Conservation (phyloP, 2,888 invertebrate species). For the Torymus tubicola region DNA sequence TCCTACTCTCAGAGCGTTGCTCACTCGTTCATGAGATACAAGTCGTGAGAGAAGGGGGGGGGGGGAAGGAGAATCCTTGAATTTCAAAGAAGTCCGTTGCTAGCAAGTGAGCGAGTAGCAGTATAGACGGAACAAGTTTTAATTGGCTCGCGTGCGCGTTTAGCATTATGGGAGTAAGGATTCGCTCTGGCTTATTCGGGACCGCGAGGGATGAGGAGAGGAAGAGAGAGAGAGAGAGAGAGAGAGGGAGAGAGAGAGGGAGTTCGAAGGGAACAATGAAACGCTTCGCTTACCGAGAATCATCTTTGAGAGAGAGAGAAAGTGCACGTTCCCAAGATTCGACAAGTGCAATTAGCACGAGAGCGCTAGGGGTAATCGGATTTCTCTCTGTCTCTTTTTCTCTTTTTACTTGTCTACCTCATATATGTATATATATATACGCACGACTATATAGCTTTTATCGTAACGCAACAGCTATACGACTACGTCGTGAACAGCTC, state of each 20-base stretch:
- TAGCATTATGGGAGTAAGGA: constrained; percentile 37
- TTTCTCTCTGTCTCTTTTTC: not conserved
- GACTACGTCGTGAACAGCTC: too few species aligned
- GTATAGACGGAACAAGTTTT: constrained; percentile 57
- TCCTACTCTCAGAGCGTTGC: too few species aligned
- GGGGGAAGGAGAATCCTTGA: too few species aligned
- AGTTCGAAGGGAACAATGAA: constrained; percentile 14
- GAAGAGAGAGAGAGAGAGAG: too few species aligned
- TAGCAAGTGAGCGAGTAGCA: not conserved
- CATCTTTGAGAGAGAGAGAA: constrained; percentile 19
- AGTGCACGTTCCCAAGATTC: constrained; percentile 20
- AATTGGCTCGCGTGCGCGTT: constrained; percentile 59
- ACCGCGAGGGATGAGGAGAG: too few species aligned
- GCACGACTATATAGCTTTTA: too few species aligned
- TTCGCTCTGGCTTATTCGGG: not conserved
- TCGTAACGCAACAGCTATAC: too few species aligned
- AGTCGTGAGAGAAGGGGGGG: too few species aligned
- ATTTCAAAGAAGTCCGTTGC: not conserved
- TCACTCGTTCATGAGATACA: too few species aligned
- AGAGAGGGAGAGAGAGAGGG: too few species aligned
- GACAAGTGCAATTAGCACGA: constrained; percentile 49
- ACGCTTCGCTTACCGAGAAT: constrained; percentile 14
- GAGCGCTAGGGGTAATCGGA: constrained; percentile 29
- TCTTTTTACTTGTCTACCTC: too few species aligned
- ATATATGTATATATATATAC: too few species aligned